Base-by-base conservation (phyloP, 2,888 invertebrate species). In the Acronicta aceris region DNA sequence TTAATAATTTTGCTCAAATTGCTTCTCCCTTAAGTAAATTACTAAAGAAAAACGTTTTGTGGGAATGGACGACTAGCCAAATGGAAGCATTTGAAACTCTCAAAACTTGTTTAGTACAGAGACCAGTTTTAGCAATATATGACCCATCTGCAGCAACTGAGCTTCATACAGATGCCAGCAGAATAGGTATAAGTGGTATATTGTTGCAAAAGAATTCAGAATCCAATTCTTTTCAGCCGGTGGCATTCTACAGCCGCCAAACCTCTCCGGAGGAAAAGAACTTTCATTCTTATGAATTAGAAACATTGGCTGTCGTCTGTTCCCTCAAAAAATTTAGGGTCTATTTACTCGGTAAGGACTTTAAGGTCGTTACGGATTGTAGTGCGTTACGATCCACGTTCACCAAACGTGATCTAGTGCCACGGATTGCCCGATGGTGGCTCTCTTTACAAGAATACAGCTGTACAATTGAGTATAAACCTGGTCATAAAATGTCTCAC, bases 111-210 rank as follows among this genome's bases (percentile, higher is more conserved):
- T 21, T 58, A 8, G 16, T 50, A 16, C 7, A n/a, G 1, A 16
- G 50, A 5, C 57, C 42, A 21, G n/a, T 58, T 16, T 30, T 58
- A 12, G 58, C 52, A 8, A 13, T 59, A n/a, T 59, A 52, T 33
- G 41, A 51, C 21, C 52, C 45, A 5, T 0, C 8, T 17, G 5
- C 15, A 5, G 40, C 36, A 74, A 74, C 74, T 6, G 73, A 65
- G 50, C 25, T 78, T n/a, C 71, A 73, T 57, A 65, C 69, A 2
- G 75, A 78, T 61, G 76, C 76, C 1, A 76, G 71, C 13, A 8
- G 41, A 16, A 16, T 52, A 12, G 56, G 46, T 1, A 15, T 53
- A 0, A 36, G 53, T 8, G 43, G 53, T 2, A 45, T 45, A 12
- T 5, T 53, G n/a, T 10, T 53, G 21, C 53, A 53, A 17, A 12